These are phyloP conservation scores for Cyanoderma ruficeps DNA, from an alignment of 2,113 vertebrate species.

Conservation along the genomic window DNA sequence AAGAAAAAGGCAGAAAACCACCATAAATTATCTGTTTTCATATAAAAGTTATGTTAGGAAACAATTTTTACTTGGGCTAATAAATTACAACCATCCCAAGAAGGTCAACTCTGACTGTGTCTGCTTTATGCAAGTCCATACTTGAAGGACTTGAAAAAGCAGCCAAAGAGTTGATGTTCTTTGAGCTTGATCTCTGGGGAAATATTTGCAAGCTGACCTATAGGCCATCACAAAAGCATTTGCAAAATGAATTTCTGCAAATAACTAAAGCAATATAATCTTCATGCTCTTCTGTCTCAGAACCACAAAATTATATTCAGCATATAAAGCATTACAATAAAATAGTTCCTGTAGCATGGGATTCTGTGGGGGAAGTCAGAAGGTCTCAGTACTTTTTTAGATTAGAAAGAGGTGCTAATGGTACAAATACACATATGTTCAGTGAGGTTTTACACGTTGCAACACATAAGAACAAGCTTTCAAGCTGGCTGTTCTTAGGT, in stretches of 20 bases:
- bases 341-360: conserved; percentile 65
- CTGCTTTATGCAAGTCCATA: conserved; percentile 78
- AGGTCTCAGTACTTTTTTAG: conserved; percentile 64
- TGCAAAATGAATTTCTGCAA: conserved; percentile 76
- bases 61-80: conserved; percentile 49
- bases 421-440: conserved; percentile 26
- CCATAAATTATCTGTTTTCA: not conserved
- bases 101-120: conserved; percentile 68
- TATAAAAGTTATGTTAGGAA: conserved; percentile 39
- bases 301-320: not conserved
- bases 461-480: conserved; percentile 71
- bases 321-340: conserved; percentile 52
- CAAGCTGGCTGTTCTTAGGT: conserved; percentile 51
- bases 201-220: conserved; percentile 55
- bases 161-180: conserved; percentile 74
- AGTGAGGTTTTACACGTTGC: conserved; percentile 9
- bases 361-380: conserved; percentile 68
- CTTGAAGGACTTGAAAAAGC: conserved; percentile 69
- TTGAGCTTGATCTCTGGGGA: conserved; percentile 46
- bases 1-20: not conserved
- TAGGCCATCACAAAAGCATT: conserved; percentile 76
- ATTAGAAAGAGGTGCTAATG: conserved; percentile 55
- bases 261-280: conserved; percentile 73
- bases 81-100: conserved; percentile 74
- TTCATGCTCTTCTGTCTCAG: conserved; percentile 61